phyloP scores from a whole-genome alignment of 2,888 invertebrate species.

The Lordiphosa andalusiaca region DNA sequence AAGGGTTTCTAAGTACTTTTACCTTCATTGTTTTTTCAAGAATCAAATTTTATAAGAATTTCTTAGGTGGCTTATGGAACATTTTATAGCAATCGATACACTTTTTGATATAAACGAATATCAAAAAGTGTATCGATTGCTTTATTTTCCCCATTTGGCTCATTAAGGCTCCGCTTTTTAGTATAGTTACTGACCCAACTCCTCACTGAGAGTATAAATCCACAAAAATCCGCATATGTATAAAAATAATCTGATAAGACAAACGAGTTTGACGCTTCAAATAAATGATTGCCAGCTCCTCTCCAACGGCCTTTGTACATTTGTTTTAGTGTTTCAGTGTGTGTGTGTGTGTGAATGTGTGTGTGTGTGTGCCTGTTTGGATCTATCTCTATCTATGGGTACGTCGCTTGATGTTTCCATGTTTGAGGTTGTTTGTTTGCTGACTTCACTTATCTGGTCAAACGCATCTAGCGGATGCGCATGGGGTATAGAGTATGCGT shows the following conservation, averaged over 20 bases:
- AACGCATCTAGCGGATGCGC: slow-evolving; percentile 64
- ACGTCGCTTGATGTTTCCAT: slow-evolving; percentile 46
- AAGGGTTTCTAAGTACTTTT: no score
- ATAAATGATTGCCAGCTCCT: slow-evolving; percentile 68
- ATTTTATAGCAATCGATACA: no score
- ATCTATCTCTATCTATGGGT: slow-evolving; percentile 60
- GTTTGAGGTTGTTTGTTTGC: slow-evolving; percentile 62
- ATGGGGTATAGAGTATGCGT: slow-evolving; percentile 37
- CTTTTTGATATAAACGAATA: no score
- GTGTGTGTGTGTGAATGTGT: slow-evolving; percentile 9
- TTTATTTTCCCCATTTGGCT: no score
- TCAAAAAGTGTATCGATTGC: no score
- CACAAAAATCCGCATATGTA: slow-evolving; percentile 47
- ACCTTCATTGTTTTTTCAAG: no score
- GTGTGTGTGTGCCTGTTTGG: slow-evolving; percentile 16
- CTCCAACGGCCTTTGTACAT: slow-evolving; percentile 29
- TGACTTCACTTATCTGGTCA: slow-evolving; percentile 43
- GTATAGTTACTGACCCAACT: no score
- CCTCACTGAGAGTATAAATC: slow-evolving; percentile 18
- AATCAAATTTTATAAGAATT: no score
- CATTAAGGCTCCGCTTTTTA: no score
- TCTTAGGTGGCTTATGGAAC: no score
- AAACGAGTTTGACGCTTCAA: slow-evolving; percentile 76
- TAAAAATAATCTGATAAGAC: slow-evolving; percentile 73
- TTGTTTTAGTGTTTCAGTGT: slow-evolving; percentile 14